Evolutionary conservation across 2,888 invertebrate genomes (phyloP).

Genomic region (Unio delphinus): DNA sequence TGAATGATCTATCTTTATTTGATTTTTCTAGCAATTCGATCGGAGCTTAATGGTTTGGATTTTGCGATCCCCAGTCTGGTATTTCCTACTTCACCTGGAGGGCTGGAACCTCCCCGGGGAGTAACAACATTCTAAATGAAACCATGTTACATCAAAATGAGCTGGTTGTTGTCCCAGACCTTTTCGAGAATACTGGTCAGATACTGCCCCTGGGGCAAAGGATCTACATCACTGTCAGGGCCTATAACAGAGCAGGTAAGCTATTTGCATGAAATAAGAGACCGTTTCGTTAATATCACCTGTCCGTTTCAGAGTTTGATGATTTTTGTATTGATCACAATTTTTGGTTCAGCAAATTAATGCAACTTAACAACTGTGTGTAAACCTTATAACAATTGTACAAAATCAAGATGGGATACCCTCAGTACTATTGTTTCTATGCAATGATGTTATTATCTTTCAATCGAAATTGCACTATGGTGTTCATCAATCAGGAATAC

Average conservation of each 20-base stretch:
- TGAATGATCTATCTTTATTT: too few species aligned
- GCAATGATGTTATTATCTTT: too few species aligned
- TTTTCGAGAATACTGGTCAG: neutral
- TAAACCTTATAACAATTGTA: too few species aligned
- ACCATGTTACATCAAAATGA: conserved; percentile 17
- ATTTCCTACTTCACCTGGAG: conserved; percentile 41
- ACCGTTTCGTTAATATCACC: too few species aligned
- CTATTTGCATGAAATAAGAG: neutral
- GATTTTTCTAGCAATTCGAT: conserved; percentile 29
- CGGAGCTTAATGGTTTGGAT: conserved; percentile 43
- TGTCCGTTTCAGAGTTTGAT: too few species aligned
- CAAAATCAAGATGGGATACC: too few species aligned
- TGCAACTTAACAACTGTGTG: too few species aligned
- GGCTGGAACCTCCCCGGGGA: conserved; percentile 37
- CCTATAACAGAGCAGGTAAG: conserved; percentile 42
- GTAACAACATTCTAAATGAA: conserved; percentile 23
- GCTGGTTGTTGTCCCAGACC: conserved; percentile 14
- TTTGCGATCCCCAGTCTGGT: conserved; percentile 46
- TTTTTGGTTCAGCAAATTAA: too few species aligned
- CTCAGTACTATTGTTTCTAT: too few species aligned
- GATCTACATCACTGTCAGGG: conserved; percentile 37
- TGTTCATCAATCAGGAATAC: too few species aligned
- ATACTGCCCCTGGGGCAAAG: conserved; percentile 15
- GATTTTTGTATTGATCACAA: too few species aligned
- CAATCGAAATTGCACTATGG: too few species aligned